phyloP scores from a whole-genome alignment of 1,140 invertebrate species.

The Meloidogyne chitwoodi region DNA sequence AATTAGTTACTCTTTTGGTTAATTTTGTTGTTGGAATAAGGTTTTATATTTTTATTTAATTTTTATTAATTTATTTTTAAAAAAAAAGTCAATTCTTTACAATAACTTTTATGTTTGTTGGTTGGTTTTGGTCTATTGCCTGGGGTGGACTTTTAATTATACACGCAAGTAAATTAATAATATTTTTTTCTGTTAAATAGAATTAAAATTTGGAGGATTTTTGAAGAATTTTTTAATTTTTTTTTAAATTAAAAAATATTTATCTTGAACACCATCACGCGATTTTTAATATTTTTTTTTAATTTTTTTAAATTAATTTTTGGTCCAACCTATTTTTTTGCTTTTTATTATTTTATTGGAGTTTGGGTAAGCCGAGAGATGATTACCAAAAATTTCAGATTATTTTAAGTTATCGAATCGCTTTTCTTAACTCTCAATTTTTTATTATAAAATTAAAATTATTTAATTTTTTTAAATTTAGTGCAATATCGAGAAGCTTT shows the following conservation, averaged over 20 bases:
- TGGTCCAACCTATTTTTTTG: no score
- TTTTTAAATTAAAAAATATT: no score
- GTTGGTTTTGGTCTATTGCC: conserved; percentile 94
- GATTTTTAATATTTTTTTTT: no score
- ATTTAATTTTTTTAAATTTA: conserved; percentile 24
- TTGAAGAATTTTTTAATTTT: neutral
- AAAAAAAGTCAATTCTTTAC: conserved; percentile 79
- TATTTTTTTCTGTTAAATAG: no score
- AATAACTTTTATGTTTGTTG: conserved; percentile 86
- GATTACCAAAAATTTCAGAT: no score
- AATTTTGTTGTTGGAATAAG: conserved; percentile 76
- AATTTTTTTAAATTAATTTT: no score
- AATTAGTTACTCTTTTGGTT: conserved; percentile 73
- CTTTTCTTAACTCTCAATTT: no score
- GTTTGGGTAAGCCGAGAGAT: no score
- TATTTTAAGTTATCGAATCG: no score
- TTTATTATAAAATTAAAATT: neutral
- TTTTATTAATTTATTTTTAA: neutral
- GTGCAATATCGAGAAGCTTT: conserved; percentile 60
- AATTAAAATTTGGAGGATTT: no score
- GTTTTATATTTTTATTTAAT: neutral
- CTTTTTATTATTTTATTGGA: no score
- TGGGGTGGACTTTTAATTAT: conserved; percentile 85
- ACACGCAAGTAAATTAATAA: conserved; percentile 64
- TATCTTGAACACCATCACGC: no score